Percentiles rank a stretch among this genome's conserved stretches.
phyloP scores from a whole-genome alignment of 1,140 invertebrate genomes.

The Listronotus bonariensis region DNA sequence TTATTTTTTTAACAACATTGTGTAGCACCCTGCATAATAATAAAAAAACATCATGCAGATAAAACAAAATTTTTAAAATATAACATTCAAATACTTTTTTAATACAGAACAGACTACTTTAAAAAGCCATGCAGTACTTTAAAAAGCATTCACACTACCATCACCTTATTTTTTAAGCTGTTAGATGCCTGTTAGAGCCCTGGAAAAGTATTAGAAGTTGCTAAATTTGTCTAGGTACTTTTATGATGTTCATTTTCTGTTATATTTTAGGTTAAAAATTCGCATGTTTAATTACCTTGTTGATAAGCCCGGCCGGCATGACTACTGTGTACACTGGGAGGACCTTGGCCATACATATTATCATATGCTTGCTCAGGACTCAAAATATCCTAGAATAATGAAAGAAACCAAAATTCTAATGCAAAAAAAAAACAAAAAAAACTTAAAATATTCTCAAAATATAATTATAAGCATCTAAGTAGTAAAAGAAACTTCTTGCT shows the following conservation, averaged over 20 bases:
- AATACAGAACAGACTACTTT: not conserved
- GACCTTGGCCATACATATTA: conserved; percentile 86
- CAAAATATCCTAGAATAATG: conserved; percentile 83
- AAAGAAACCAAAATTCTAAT: conserved; percentile 58
- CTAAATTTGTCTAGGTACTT: not conserved
- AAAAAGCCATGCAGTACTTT: not conserved
- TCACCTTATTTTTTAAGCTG: conserved; percentile 22
- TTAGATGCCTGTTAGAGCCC: conserved; percentile 22
- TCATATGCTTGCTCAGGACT: conserved; percentile 91
- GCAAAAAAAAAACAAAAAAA: conserved; percentile 63
- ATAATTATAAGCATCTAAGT: conserved; percentile 27
- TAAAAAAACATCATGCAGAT: too few relatives aligned
- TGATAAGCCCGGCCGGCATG: conserved; percentile 75
- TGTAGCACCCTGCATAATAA: too few relatives aligned
- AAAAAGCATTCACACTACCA: conserved; percentile 3
- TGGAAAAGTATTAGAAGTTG: conserved; percentile 6
- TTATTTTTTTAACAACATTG: too few relatives aligned
- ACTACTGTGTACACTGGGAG: conserved; percentile 78
- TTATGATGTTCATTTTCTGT: not conserved
- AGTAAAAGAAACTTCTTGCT: too few relatives aligned
- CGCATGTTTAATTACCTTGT: conserved; percentile 68
- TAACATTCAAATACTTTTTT: too few relatives aligned
- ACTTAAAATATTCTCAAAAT: conserved; percentile 40
- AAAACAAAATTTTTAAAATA: too few relatives aligned
- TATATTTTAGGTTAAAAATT: not conserved